Evolutionary conservation across 2,888 invertebrate genomes (phyloP).

Genomic region (Eupsilia transversa): DNA sequence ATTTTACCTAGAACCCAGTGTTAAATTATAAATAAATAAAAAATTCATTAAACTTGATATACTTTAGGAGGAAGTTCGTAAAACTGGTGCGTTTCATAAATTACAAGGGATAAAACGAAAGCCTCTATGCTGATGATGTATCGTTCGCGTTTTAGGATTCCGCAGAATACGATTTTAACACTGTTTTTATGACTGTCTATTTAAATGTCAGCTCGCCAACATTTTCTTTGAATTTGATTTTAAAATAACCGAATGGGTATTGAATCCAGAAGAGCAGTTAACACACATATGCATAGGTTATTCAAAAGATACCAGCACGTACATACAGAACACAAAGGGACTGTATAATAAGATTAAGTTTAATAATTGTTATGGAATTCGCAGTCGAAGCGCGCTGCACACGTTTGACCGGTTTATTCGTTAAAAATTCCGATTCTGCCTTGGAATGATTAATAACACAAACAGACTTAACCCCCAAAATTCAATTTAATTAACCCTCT

Average conservation of each 20-base stretch:
- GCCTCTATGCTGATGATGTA: slow-evolving; percentile 58
- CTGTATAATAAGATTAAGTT: background rate
- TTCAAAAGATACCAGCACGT: background rate
- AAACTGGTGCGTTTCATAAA: slow-evolving; percentile 60
- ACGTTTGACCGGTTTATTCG: slow-evolving; percentile 46
- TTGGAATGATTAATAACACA: slow-evolving; percentile 35
- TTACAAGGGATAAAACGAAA: slow-evolving; percentile 53
- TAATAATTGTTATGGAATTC: slow-evolving; percentile 24
- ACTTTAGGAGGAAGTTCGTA: slow-evolving; percentile 47
- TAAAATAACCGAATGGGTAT: background rate
- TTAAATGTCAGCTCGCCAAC: background rate
- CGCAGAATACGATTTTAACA: slow-evolving; percentile 15
- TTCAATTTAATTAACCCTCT: slow-evolving; percentile 31
- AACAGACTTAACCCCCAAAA: slow-evolving; percentile 32
- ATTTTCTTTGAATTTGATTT: background rate
- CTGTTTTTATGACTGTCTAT: slow-evolving; percentile 4
- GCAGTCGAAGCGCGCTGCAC: slow-evolving; percentile 24
- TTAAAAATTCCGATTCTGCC: slow-evolving; percentile 45
- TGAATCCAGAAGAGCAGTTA: background rate
- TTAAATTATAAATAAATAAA: slow-evolving; percentile 11
- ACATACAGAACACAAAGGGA: background rate
- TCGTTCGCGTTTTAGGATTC: slow-evolving; percentile 49
- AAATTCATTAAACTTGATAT: slow-evolving; percentile 42
- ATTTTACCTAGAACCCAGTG: background rate
- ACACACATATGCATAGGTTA: background rate